Percentiles rank a stretch among this genome's conserved stretches.
phyloP scores from a whole-genome alignment of 1,140 invertebrate genomes.

The Caenorhabditis tropicalis region DNA sequence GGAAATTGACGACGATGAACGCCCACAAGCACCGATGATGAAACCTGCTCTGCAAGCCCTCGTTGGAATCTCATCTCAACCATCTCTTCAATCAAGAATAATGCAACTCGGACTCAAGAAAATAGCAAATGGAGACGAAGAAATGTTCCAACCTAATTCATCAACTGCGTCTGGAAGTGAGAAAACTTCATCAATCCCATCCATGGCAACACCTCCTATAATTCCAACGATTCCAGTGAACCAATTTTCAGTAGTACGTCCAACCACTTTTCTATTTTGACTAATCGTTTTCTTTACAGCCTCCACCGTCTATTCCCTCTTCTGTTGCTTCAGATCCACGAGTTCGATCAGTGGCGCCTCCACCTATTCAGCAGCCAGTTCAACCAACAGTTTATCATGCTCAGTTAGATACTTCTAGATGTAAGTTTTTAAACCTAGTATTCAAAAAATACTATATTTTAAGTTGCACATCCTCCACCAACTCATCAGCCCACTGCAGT shows the following conservation, averaged over 20 bases:
- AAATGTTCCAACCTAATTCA: conserved; percentile 7
- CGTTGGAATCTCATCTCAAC: conserved; percentile 14
- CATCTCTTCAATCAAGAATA: conserved; percentile 1
- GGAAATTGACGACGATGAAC: conserved; percentile 69
- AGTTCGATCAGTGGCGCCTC: not conserved
- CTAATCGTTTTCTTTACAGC: not conserved
- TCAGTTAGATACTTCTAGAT: not conserved
- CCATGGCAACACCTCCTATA: too few species aligned
- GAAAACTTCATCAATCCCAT: not conserved
- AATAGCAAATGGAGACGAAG: conserved; percentile 8
- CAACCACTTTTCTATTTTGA: not conserved
- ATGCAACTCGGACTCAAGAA: conserved; percentile 30
- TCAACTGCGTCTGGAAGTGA: not conserved
- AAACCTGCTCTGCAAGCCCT: conserved; percentile 3
- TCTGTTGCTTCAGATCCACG: not conserved
- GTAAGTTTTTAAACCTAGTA: not conserved
- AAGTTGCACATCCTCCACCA: not conserved
- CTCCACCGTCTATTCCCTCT: not conserved
- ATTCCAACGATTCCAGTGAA: too few species aligned
- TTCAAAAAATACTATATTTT: not conserved
- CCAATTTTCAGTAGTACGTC: too few species aligned
- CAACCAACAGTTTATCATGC: not conserved
- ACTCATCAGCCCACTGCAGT: not conserved
- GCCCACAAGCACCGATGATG: conserved; percentile 22
- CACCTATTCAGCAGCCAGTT: not conserved